Conservation (phyloP, 2,797 vertebrate species). For the Megaceryle alcyon region DNA sequence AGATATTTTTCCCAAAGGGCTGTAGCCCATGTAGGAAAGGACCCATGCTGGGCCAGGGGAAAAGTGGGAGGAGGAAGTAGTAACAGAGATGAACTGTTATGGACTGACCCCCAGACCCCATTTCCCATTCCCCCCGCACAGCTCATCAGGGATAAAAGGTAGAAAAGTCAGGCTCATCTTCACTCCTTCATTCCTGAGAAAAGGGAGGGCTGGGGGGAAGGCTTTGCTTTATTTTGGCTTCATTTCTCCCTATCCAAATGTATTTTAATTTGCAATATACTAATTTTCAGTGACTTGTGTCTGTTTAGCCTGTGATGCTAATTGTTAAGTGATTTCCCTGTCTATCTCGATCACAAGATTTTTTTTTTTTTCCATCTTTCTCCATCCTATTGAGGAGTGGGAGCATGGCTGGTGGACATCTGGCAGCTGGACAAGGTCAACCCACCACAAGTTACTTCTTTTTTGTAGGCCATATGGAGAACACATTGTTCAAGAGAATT, state of each 20-base stretch:
- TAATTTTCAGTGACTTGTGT: not conserved
- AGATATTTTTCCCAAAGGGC: not conserved
- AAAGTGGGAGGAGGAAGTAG: not conserved
- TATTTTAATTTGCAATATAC: not conserved
- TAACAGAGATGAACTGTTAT: not conserved
- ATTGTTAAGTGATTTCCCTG: not conserved
- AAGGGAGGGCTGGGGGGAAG: not conserved
- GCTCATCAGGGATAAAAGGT: fast-evolving
- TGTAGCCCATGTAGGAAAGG: not conserved
- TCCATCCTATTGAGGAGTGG: not conserved
- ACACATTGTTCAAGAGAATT: not conserved
- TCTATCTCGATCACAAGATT: not conserved
- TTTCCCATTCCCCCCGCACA: not conserved
- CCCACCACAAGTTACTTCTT: not conserved
- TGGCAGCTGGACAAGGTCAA: not conserved
- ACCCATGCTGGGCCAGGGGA: not conserved
- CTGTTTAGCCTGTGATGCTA: not conserved
- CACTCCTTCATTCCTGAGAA: not conserved
- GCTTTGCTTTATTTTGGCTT: not conserved
- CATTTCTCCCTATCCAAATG: not conserved
- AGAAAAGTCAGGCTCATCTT: not conserved
- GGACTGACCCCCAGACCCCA: not conserved
- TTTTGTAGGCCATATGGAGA: constrained; percentile 25
- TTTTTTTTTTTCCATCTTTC: not conserved
- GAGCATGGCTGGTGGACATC: not conserved